Conservation (phyloP, 2,113 vertebrate genomes). For the Corythornis vintsioides region DNA sequence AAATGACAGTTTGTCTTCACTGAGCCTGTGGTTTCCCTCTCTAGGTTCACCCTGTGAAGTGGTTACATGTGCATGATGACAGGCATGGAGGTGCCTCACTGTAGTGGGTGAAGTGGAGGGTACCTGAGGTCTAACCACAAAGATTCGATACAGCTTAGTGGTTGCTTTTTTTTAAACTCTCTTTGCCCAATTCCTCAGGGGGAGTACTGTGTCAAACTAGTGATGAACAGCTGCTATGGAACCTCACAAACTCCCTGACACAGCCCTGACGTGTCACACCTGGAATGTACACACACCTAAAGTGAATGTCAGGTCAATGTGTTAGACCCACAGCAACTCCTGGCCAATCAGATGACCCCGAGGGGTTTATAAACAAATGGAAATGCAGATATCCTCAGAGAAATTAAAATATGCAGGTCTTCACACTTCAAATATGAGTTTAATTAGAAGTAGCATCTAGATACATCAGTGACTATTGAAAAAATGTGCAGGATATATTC, state of each 20-base stretch:
- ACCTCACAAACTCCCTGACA: not conserved
- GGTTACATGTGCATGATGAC: constrained; percentile 31
- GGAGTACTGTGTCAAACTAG: not conserved
- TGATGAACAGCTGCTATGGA: not conserved
- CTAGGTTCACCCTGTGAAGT: constrained; percentile 34
- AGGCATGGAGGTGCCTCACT: not conserved
- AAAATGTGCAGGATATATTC: not conserved
- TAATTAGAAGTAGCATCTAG: not conserved
- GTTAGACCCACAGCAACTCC: not conserved
- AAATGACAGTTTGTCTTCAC: constrained; percentile 62
- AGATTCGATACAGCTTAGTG: not conserved
- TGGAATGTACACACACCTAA: not conserved
- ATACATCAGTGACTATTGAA: not conserved
- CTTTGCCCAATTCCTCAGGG: not conserved
- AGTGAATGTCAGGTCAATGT: not conserved
- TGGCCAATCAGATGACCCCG: not conserved
- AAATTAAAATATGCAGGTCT: not conserved
- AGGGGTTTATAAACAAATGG: not conserved
- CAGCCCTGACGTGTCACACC: not conserved
- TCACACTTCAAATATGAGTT: not conserved
- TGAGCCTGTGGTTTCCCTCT: constrained; percentile 51
- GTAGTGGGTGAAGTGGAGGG: constrained; percentile 24
- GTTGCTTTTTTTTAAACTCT: not conserved
- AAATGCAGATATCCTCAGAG: not conserved
- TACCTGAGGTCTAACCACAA: constrained; percentile 49